phyloP scores from a whole-genome alignment of 2,113 vertebrate species.

The Pedionomus torquatus region DNA sequence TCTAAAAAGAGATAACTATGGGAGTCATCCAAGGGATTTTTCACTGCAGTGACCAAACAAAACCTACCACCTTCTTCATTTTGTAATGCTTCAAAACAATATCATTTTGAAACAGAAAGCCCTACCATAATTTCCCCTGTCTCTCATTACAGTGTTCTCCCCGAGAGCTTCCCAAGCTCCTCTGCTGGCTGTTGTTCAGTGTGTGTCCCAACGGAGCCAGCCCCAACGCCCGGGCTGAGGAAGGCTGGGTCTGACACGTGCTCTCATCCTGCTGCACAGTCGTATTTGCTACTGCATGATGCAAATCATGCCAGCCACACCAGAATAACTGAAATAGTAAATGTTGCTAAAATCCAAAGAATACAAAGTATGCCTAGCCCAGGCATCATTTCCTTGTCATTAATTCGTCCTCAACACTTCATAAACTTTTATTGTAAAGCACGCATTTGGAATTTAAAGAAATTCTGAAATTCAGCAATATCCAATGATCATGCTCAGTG shows the following conservation, averaged over 20 bases:
- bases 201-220: rapidly evolving
- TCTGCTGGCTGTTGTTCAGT: not conserved
- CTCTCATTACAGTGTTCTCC: not conserved
- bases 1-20: not conserved
- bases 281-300: rapidly evolving
- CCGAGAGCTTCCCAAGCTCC: not conserved
- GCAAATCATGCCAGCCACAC: not conserved
- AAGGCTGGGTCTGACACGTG: not conserved
- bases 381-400: not conserved
- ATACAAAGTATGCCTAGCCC: not conserved
- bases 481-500: not conserved
- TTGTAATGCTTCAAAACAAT: not conserved
- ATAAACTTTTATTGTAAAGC: not conserved
- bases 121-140: not conserved
- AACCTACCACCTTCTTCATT: not conserved
- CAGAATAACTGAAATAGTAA: not conserved
- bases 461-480: not conserved
- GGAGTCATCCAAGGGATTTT: not conserved
- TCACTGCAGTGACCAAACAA: not conserved
- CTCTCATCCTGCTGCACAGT: rapidly evolving
- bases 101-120: not conserved
- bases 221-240: not conserved
- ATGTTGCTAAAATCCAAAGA: not conserved
- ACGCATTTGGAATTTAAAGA: not conserved
- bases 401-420: not conserved